These are phyloP conservation scores for Pteruthius melanotis DNA, from an alignment of 2,113 vertebrate genomes.

Conservation along the genomic window DNA sequence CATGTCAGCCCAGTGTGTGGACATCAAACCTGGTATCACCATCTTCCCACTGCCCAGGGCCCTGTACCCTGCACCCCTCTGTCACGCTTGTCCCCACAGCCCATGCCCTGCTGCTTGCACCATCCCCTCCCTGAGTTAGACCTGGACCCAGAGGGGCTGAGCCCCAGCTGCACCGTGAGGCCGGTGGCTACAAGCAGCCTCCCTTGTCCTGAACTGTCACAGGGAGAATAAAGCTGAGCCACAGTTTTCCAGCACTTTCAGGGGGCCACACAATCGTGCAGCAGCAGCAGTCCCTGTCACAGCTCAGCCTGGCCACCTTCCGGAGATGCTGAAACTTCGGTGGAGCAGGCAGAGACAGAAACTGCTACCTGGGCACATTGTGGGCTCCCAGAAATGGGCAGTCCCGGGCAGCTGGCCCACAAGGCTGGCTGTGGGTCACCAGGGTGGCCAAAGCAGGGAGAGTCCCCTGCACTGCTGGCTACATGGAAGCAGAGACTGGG, in stretches of 20 bases:
- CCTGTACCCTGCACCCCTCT: neutral
- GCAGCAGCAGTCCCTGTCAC: neutral
- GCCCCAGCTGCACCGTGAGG: neutral
- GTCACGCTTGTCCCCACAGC: rapidly evolving
- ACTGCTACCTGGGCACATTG: rapidly evolving
- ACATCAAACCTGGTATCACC: neutral
- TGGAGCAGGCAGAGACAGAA: neutral
- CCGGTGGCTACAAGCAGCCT: neutral
- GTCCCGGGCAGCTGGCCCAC: neutral
- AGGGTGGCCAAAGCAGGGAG: neutral
- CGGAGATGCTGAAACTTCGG: neutral
- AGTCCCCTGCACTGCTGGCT: rapidly evolving
- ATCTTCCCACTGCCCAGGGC: neutral
- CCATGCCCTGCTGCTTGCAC: neutral
- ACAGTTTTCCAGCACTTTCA: neutral
- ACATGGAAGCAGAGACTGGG: neutral
- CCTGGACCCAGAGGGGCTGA: neutral
- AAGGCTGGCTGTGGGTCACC: neutral
- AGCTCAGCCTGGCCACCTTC: conserved; percentile 35
- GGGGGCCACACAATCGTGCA: neutral
- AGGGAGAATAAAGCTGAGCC: neutral
- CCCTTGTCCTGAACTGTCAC: neutral
- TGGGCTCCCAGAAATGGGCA: neutral
- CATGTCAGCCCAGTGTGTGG: neutral
- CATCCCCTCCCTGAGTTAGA: neutral